Evolutionary conservation across 2,113 vertebrate genomes (phyloP).

Genomic region (Lampris incognitus): DNA sequence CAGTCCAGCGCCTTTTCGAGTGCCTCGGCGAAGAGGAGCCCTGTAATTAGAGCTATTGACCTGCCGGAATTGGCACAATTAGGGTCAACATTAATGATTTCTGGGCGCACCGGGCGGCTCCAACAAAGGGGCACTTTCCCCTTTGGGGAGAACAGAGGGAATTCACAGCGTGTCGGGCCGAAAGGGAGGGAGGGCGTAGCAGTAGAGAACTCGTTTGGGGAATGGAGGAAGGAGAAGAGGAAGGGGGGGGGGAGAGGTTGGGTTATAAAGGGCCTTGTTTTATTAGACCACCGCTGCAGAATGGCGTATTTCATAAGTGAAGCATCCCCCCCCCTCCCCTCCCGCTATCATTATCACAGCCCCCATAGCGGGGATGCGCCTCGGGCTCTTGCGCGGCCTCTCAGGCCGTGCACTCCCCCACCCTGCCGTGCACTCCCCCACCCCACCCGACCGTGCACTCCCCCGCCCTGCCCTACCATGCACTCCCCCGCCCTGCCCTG

Average conservation of each 20-base stretch:
- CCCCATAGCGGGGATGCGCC: conserved; percentile 22
- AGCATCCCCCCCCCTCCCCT: not conserved
- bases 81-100: conserved; percentile 88
- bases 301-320: not conserved
- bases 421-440: no score
- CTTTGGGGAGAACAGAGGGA: conserved; percentile 72
- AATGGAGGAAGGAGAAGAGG: not conserved
- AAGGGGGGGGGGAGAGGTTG: conserved; percentile 19
- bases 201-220: no score
- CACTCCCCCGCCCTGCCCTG: not conserved
- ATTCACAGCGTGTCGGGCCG: conserved; percentile 34
- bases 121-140: conserved; percentile 81
- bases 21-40: conserved; percentile 84
- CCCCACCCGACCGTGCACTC: not conserved
- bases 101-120: conserved; percentile 84
- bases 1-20: conserved; percentile 85
- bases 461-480: not conserved
- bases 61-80: conserved; percentile 91
- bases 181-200: conserved; percentile 1
- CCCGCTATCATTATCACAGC: conserved; percentile 40
- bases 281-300: conserved; percentile 13
- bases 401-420: not conserved
- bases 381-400: conserved; percentile 8
- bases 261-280: conserved; percentile 23
- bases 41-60: conserved; percentile 95